Conservation (phyloP, 2,797 vertebrate genomes). For the Mus spretus region DNA sequence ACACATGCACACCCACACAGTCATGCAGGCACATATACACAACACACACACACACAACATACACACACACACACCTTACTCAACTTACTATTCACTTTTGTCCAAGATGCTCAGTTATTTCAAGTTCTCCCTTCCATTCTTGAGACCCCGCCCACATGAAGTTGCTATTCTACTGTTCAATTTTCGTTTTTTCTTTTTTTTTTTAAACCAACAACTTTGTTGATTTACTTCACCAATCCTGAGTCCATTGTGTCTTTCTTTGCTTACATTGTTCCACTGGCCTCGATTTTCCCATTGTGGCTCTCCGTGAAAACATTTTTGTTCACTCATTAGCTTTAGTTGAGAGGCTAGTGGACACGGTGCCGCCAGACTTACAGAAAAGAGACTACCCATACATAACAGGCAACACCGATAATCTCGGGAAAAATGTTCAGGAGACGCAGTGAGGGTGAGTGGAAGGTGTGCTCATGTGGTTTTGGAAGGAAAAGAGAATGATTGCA, state of each 20-base stretch:
- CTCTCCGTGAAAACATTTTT: constrained; percentile 12
- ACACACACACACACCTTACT: not conserved
- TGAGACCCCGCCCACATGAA: not conserved
- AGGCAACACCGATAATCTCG: not conserved
- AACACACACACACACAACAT: not conserved
- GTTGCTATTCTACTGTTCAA: not conserved
- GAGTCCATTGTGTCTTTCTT: not conserved
- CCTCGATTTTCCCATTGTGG: not conserved
- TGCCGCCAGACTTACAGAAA: not conserved
- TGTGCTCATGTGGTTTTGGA: constrained; percentile 6
- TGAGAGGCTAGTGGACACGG: not conserved
- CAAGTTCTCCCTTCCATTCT: not conserved
- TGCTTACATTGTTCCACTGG: not conserved
- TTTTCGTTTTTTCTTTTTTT: not conserved
- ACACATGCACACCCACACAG: not conserved
- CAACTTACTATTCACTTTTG: not conserved
- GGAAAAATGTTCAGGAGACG: not conserved
- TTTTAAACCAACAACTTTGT: not conserved
- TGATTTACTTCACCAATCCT: not conserved
- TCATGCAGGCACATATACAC: not conserved
- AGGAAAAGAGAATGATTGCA: constrained; percentile 37
- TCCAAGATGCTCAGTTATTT: not conserved
- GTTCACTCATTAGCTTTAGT: not conserved
- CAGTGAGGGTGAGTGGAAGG: not conserved
- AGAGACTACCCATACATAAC: not conserved